Base-by-base conservation (phyloP, 2,888 invertebrate genomes). In the Polyploca ridens region DNA sequence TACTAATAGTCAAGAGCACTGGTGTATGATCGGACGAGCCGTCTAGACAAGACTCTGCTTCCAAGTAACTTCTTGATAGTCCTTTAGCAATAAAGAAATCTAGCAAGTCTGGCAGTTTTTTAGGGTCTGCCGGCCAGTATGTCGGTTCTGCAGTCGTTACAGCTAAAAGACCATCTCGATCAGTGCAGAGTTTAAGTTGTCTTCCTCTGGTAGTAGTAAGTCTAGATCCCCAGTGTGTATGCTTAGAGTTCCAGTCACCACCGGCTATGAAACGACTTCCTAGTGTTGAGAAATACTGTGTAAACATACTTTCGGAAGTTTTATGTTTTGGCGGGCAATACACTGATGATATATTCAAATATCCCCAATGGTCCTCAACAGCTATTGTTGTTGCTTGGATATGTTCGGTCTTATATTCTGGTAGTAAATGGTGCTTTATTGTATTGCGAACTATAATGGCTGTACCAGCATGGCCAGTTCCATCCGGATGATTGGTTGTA, bases 241-340 rank as follows among this genome's bases (percentile, higher is more conserved):
- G 57, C 58, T 72, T 74, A 38, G 70, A 63, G 33, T 75, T 73
- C 68, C 70, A 74, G 60, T 75, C 75, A 0, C 74, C 70, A 0
- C 70, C 72, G 7, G 64, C 57, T 6, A 70, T 57, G 10, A 69
- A 70, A 0, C 69, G 62, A 13, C 1, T 2, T 0, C 72, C 69
- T 1, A 70, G 62, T 0, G 62, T 62, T 0, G 13, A 5, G 33
- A 70, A 65, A 58, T 38, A 69, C 0, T 58, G 6, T 0, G 59
- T 16, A 33, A 60, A 69, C 33, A 33, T 33, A 0, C 33, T 10
- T 13, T 65, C 64, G 0, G n/a, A 61, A 13, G 72, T 69, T 41
- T 69, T 49, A 33, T 73, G 71, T 46, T 64, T 73, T 1, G 72
- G 74, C 1, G 73, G 74, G n/a, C 73, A 74, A 33, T 76, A 76